Evolutionary conservation across 2,797 vertebrate species (phyloP).

Genomic region (Schizothorax lantsangensis): DNA sequence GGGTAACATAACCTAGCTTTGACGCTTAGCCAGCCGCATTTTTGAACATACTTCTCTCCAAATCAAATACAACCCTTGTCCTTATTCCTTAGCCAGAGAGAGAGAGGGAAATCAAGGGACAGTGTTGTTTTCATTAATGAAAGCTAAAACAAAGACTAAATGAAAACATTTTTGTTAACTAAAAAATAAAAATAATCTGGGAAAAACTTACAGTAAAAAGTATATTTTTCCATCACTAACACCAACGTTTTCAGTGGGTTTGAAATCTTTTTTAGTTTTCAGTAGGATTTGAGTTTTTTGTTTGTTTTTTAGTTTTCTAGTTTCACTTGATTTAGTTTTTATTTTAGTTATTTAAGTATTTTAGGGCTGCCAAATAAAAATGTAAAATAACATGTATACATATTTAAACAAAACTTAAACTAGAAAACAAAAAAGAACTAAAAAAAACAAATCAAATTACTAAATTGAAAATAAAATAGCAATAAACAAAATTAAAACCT

Average conservation of each 20-base stretch:
- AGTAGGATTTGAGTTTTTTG: not conserved
- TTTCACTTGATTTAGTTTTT: not conserved
- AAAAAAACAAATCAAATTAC: not conserved
- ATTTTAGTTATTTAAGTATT: not conserved
- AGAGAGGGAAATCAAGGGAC: not conserved
- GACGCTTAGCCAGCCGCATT: slow-evolving; percentile 18
- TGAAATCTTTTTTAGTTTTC: not conserved
- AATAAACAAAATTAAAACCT: not conserved
- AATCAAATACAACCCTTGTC: slow-evolving; percentile 25
- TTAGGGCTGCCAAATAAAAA: not conserved
- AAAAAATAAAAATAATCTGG: not conserved
- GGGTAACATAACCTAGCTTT: slow-evolving; percentile 25
- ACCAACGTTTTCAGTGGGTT: not conserved
- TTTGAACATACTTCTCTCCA: slow-evolving; percentile 22
- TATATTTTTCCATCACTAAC: not conserved
- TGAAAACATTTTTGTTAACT: slow-evolving; percentile 7
- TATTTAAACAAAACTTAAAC: not conserved
- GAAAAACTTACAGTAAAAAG: not conserved
- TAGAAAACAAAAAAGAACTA: not conserved
- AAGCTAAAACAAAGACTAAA: not conserved
- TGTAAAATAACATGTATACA: not conserved
- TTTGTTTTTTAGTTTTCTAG: not conserved
- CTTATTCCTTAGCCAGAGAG: slow-evolving; percentile 13
- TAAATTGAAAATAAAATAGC: not conserved
- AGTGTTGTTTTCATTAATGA: not conserved